Base-by-base conservation (phyloP, 2,797 vertebrate species). In the Characodon lateralis region DNA sequence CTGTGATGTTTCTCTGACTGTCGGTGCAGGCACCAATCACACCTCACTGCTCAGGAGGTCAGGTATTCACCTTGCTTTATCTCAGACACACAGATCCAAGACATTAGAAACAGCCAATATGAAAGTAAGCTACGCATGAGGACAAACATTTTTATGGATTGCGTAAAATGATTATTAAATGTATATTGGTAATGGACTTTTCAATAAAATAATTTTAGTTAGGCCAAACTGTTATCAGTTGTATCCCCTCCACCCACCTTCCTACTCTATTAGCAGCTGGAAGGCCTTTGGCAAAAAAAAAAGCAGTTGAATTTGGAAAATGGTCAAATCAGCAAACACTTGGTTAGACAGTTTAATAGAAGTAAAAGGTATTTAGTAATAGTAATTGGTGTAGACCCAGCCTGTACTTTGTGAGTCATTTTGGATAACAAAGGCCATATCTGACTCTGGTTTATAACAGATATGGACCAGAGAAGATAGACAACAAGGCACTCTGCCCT, bases 1-100 rank as follows among this genome's bases (percentile, higher is more conserved):
- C n/a, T 82, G 68, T 74, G 79, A 80, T 41, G 80, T 78, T 83
- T 0, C 14, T 85, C 86, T 83, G 82, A 75, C 72, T 80, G 83
- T 85, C 89, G 84, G 86, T 86, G 89, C 74, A 87, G 87, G 78
- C 88, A 87, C 77, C 53, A 1, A 77, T 80, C 55, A 13, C 26
- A 72, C 85, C 88, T 88, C 80, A 8, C 81, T 63, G 73, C 75
- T 93, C 84, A 79, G 77, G 79, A 89, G 78, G 80, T 92, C 90
- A 82, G 74, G 84, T 72, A n/a, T 87, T 75, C 74, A 81, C 35
- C 78, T 82, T 59, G 72, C 84, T 86, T 91, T 66, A 87, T 89
- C 76, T 75, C 58, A 41, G 81, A 66, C 81, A 80, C 81, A 80
- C 61, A 65, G 31, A 51, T 51, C 50, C 3, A 16, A 39, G 8